Conservation (phyloP, 1,140 invertebrate genomes). For the Drosophila repletoides region DNA sequence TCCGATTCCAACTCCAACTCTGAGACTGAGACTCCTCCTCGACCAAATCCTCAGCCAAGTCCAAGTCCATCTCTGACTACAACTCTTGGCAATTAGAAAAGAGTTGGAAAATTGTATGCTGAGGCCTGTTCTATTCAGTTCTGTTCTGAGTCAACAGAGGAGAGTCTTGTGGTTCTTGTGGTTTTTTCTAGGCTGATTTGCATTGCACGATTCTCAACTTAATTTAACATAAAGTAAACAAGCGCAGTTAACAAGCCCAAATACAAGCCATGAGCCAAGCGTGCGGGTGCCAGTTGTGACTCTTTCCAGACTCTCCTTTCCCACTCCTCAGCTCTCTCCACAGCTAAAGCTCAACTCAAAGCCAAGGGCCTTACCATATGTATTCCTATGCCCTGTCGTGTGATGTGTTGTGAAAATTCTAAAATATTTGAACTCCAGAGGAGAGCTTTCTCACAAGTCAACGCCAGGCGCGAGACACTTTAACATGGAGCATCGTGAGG, state of each 20-base stretch:
- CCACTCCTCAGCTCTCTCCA: background rate
- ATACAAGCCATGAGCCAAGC: constrained; percentile 69
- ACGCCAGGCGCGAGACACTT: constrained; percentile 70
- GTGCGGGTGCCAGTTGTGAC: constrained; percentile 61
- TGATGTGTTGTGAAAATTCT: constrained; percentile 76
- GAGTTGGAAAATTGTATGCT: constrained; percentile 79
- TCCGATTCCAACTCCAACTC: constrained; percentile 4
- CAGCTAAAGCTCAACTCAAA: constrained; percentile 8
- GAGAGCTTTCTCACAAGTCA: constrained; percentile 70
- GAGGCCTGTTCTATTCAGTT: constrained; percentile 16
- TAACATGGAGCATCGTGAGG: constrained; percentile 58
- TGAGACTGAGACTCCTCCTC: constrained; percentile 10
- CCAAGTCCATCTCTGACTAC: constrained; percentile 1
- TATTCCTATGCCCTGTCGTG: constrained; percentile 44
- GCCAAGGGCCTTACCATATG: constrained; percentile 27
- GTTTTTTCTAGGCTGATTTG: constrained; percentile 78
- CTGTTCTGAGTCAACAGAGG: background rate
- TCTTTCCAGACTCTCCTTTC: background rate
- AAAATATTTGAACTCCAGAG: constrained; percentile 59
- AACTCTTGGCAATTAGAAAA: constrained; percentile 75
- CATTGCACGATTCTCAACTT: constrained; percentile 82
- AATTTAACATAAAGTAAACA: constrained; percentile 82
- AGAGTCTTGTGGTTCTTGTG: constrained; percentile 28
- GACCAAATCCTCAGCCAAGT: background rate
- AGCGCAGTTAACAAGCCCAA: constrained; percentile 81